Base-by-base conservation (phyloP, 2,113 vertebrate genomes). In the Scomber japonicus region DNA sequence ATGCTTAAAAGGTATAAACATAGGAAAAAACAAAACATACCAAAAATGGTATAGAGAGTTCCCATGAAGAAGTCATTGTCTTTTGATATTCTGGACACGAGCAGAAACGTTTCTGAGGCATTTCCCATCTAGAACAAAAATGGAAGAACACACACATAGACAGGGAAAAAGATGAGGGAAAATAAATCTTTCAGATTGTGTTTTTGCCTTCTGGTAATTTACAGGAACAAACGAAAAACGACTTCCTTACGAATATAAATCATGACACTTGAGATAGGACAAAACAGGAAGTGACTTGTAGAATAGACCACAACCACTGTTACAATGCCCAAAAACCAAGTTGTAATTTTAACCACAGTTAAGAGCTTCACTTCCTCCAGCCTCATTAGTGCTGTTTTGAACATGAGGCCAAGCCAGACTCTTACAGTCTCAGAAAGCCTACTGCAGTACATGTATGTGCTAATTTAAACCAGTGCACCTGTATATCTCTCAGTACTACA, bases 1-100 rank as follows among this genome's bases (percentile, higher is more conserved):
- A 46, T 10, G 15, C 1, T 31, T 55, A 16, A 71, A 73, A 7
- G 17, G 9, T 19, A 2, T 15, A 56, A 21, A 65, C 0, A 0
- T 11, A 16, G 2, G 1, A 3, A 63, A 63, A 40, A 46, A 19
- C 9, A n/a, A 46, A 64, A 78, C 95, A 95, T 91, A 96, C 96
- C 95, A 86, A 96, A 96, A 65, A 96, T 83, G 3, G 78, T 86
- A 83, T 96, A 97, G 48, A 95, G 51, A 0, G 86, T 93, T 86
- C 95, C 96, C 93, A 97, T 95, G 86, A 96, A 75, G 82, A 96
- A 83, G 71, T 97, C 96, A 89, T 94, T 87, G 63, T 93, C 92
- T 93, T 96, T 95, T 0, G 95, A 95, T 76, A 96, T 91, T 81
- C 79, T 95, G 87, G 96, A 97, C 54, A 85, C 11, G 45, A 96